phyloP scores from a whole-genome alignment of 2,888 invertebrate species.

The Drosophila villosipedis region DNA sequence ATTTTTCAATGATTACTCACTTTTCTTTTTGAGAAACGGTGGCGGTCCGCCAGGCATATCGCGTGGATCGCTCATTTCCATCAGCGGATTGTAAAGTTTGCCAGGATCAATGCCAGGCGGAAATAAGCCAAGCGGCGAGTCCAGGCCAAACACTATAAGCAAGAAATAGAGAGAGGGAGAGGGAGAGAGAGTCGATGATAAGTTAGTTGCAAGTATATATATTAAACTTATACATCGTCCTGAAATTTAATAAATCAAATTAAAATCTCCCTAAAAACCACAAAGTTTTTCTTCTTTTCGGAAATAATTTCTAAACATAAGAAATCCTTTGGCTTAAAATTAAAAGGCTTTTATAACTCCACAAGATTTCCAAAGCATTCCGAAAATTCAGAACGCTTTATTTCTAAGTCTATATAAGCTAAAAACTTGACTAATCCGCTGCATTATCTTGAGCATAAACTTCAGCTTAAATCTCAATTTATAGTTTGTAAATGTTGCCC shows the following conservation, averaged over 20 bases:
- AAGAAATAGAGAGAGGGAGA: neutral
- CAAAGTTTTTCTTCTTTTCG: neutral
- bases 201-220: neutral
- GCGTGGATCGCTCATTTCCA: constrained; percentile 91
- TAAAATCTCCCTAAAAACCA: too few relatives aligned
- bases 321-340: neutral
- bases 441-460: neutral
- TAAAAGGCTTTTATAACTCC: neutral
- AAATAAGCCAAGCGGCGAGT: constrained; percentile 90
- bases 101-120: constrained; percentile 91
- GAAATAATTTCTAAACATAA: neutral
- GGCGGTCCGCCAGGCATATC: constrained; percentile 89
- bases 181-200: neutral
- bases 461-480: constrained; percentile 15
- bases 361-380: neutral
- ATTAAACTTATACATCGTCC: neutral
- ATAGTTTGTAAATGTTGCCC: constrained; percentile 35
- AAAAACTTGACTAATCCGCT: constrained; percentile 12
- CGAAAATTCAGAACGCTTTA: neutral
- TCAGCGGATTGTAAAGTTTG: constrained; percentile 90
- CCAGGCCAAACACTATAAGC: constrained; percentile 90
- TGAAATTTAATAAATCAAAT: neutral
- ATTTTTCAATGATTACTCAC: constrained; percentile 86
- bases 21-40: constrained; percentile 92
- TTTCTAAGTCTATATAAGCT: neutral